Evolutionary conservation across 37 sponge, comb jelly and placozoan genomes (phyloP).

Genomic region (Theonella swinhoei): DNA sequence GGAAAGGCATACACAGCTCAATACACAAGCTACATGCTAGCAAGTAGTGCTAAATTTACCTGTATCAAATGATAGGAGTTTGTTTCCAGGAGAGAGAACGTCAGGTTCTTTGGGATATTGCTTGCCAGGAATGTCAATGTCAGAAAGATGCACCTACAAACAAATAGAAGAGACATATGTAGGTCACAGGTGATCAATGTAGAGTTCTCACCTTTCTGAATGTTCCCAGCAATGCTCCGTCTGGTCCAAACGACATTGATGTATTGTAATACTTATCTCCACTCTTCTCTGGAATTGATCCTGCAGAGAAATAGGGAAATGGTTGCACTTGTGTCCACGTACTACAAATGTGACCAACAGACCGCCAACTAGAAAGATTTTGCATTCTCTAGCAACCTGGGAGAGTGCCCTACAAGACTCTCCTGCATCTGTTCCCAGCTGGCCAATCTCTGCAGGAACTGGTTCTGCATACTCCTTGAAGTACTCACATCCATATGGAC

Average conservation of each 20-base stretch:
- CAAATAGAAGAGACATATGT: background rate
- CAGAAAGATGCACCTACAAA: constrained; percentile 91
- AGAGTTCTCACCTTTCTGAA: constrained; percentile 74
- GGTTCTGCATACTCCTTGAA: constrained; percentile 92
- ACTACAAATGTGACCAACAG: too few species aligned
- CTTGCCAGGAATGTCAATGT: constrained; percentile 97
- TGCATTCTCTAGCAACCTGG: constrained; percentile 79
- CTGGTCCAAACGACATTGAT: constrained; percentile 77
- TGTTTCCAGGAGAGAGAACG: constrained; percentile 70
- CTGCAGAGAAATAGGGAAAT: constrained; percentile 27
- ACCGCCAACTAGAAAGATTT: constrained; percentile 89
- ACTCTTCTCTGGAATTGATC: constrained; percentile 93
- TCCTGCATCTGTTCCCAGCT: constrained; percentile 31
- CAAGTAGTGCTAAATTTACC: constrained; percentile 36
- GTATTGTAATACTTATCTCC: constrained; percentile 91
- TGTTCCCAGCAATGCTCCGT: constrained; percentile 84
- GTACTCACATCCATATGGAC: constrained; percentile 89
- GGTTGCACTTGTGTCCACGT: too few species aligned
- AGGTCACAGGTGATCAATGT: background rate
- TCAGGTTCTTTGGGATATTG: constrained; percentile 90
- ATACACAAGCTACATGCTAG: background rate
- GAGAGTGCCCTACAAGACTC: constrained; percentile 61
- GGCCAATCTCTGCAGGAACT: constrained; percentile 51
- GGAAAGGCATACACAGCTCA: background rate
- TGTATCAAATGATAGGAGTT: constrained; percentile 76